Percentiles rank a stretch among this genome's conserved stretches.
Conservation (phyloP, 1,140 invertebrate genomes). For the Ips typographus region DNA sequence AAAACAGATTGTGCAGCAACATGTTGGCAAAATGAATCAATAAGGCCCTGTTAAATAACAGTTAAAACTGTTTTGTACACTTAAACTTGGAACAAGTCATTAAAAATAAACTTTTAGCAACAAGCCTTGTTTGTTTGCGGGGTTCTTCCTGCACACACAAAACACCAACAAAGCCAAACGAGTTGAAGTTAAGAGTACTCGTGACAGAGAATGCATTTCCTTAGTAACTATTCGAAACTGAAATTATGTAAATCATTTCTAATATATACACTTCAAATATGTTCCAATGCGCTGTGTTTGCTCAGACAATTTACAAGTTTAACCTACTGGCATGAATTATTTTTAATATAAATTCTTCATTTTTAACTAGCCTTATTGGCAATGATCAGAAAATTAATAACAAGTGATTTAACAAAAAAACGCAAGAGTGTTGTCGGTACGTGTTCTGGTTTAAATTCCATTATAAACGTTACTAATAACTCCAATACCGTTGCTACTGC, state of each 20-base stretch:
- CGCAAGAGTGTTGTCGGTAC: neutral
- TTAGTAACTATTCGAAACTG: conserved; percentile 1
- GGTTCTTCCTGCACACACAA: no score
- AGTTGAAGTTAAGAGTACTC: conserved; percentile 3
- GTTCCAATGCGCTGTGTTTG: conserved; percentile 7
- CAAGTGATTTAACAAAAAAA: neutral
- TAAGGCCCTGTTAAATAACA: no score
- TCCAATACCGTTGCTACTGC: neutral
- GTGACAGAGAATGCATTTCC: no score
- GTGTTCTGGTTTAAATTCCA: neutral
- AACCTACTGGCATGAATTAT: conserved; percentile 25
- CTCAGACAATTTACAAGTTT: conserved; percentile 18
- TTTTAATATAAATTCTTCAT: neutral
- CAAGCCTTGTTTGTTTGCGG: no score
- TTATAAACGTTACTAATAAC: neutral
- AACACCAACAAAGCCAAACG: conserved; percentile 8
- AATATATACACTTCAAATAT: conserved; percentile 18
- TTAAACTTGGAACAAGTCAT: no score
- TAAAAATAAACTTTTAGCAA: no score
- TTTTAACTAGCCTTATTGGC: neutral
- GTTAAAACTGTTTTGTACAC: no score
- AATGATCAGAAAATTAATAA: neutral
- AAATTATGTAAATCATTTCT: conserved; percentile 24
- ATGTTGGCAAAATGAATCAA: no score
- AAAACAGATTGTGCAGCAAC: no score